Evolutionary conservation across 1,140 invertebrate genomes (phyloP), one percentile per base, ranked within the genome.

Genomic region (Drosophila nigrodunni): DNA sequence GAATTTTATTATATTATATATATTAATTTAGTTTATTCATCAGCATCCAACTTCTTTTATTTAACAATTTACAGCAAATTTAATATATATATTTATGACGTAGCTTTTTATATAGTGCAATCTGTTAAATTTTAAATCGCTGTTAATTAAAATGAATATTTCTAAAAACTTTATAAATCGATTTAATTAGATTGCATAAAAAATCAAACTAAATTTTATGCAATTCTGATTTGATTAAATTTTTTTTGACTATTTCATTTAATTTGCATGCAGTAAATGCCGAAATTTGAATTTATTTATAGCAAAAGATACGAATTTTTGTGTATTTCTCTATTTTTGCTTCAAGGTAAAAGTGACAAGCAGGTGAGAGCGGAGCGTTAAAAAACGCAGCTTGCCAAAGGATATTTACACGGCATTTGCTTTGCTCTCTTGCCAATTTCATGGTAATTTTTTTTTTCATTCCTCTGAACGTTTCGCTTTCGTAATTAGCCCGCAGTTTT

Each of bases 381-480:
- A 37, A 18, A 37, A 62, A 35, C 30, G 11, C 6, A 47, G 13
- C 25, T 37, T 7, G 34, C 46, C 59, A 9, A 15, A 39, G 59
- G 59, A 47, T 62, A 62, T 62, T 62, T 62, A 47, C 46, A 62
- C 47, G 15, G 15, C 15, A 13, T 18, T 60, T 46, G 43, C 59
- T 44, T 35, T 49, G 59, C 43, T 60, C 39, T 60, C n/a, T 46
- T 35, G 50, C 30, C 50, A 54, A 54, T 54, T 54, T 52, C 25
- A 52, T 52, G 49, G 25, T n/a, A 52, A 30, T 30, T 11, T 13
- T 44, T 30, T 59, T 44, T 44, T 44, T 44, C 18, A 21, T 21
- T 21, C 18, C 18, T 21, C 18, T 44, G 9, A 10, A 9, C 21
- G 3, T 13, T 35, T 46, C 43, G n/a, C 39, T 37, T 44, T 55